Evolutionary conservation across 2,888 invertebrate genomes (phyloP).

Genomic region (Pycnomerus fuliginosus): DNA sequence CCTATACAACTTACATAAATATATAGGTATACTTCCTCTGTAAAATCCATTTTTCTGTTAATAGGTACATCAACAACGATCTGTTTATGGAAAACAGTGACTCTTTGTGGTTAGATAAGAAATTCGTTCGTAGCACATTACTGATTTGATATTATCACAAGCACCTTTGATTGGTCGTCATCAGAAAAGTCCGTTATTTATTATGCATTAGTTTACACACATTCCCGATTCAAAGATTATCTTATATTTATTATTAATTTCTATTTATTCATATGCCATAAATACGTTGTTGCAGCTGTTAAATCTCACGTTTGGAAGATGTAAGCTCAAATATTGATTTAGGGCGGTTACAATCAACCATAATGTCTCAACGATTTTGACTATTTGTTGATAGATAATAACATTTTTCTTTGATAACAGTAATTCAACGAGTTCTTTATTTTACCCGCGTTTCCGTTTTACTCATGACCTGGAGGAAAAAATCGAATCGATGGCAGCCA

Average conservation of each 20-base stretch:
- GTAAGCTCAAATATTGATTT: conserved; percentile 43
- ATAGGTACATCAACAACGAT: too few species aligned
- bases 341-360: conserved; percentile 37
- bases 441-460: conserved; percentile 14
- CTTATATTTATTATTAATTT: conserved; percentile 33
- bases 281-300: conserved; percentile 40
- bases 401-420: conserved; percentile 34
- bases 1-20: too few species aligned
- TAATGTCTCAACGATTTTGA: conserved; percentile 36
- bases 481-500: conserved; percentile 15
- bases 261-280: conserved; percentile 39
- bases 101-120: too few species aligned
- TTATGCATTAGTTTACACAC: too few species aligned
- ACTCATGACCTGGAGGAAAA: conserved; percentile 2
- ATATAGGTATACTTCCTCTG: too few species aligned
- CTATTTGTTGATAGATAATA: conserved; percentile 39
- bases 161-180: too few species aligned
- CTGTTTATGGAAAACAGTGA: too few species aligned
- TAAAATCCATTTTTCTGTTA: too few species aligned
- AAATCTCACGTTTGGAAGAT: conserved; percentile 38
- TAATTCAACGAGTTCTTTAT: conserved; percentile 25
- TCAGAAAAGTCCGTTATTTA: too few species aligned
- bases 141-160: too few species aligned
- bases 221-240: neutral
- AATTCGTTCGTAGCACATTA: too few species aligned